phyloP scores from a whole-genome alignment of 1,140 invertebrate genomes.

The Globodera ellingtonae region DNA sequence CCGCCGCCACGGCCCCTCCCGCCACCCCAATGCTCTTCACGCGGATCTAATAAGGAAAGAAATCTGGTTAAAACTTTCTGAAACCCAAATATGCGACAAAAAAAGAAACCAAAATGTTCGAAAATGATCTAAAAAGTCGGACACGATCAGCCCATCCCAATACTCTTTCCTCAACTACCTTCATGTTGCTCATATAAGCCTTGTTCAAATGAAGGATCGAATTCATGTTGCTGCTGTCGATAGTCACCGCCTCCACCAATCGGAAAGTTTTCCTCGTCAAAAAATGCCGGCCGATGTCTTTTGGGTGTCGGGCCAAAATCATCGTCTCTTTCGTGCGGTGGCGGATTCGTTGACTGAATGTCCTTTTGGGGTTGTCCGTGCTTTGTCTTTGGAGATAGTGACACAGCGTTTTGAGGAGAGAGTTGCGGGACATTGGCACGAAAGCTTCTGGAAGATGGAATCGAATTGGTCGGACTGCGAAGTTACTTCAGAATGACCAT shows the following conservation, averaged over 20 bases:
- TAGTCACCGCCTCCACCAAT: not conserved
- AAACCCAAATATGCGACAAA: too few relatives aligned
- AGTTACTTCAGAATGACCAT: too few relatives aligned
- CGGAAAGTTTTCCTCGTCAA: not conserved
- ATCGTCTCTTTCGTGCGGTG: not conserved
- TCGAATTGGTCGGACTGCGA: not conserved
- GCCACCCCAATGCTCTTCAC: not conserved
- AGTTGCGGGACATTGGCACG: not conserved
- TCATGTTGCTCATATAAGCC: not conserved
- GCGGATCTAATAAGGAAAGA: not conserved
- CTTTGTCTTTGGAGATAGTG: not conserved
- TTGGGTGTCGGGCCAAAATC: not conserved
- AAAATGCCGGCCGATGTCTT: not conserved
- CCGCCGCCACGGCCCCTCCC: constrained; percentile 4
- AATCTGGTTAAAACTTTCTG: not conserved
- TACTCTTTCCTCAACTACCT: not conserved
- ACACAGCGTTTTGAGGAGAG: not conserved
- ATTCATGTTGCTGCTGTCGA: not conserved
- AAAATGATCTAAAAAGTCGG: too few relatives aligned
- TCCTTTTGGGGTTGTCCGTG: not conserved
- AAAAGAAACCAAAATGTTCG: too few relatives aligned
- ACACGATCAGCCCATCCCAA: too few relatives aligned
- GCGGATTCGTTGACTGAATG: not conserved
- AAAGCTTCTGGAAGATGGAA: not conserved
- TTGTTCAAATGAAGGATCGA: not conserved